Percentiles rank a stretch among this genome's conserved stretches.
Evolutionary conservation across 2,888 invertebrate genomes (phyloP).

Genomic region (Sarcophaga caerulescens): DNA sequence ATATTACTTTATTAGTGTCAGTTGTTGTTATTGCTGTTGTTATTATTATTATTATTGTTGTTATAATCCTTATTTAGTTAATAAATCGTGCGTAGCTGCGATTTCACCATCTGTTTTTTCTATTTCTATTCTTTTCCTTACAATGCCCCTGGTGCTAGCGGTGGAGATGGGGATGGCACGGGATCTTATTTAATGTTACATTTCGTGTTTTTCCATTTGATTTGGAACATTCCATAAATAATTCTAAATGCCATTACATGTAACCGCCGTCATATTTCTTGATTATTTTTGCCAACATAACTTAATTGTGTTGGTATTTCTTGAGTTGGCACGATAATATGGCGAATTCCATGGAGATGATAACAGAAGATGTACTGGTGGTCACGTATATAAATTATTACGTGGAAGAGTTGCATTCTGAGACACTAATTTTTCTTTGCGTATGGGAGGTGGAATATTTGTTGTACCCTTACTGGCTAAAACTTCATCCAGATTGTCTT

Average conservation of each 20-base stretch:
- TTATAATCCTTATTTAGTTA: constrained; percentile 64
- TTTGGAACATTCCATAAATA: constrained; percentile 68
- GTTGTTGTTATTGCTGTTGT: neutral
- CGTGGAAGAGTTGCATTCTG: no score
- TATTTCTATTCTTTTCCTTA: neutral
- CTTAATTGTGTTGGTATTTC: neutral
- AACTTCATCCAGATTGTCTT: no score
- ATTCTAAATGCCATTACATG: constrained; percentile 70
- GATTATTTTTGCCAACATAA: neutral
- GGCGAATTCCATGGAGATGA: neutral
- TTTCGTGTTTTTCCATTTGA: constrained; percentile 26
- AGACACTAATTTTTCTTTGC: no score
- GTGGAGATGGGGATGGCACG: no score
- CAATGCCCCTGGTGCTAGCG: no score
- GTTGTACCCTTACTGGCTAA: no score
- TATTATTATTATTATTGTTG: neutral
- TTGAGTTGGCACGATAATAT: neutral
- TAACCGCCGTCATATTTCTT: neutral
- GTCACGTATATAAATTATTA: neutral
- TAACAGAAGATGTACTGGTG: neutral
- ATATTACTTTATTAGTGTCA: constrained; percentile 52
- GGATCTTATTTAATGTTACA: neutral
- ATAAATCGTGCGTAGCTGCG: constrained; percentile 66
- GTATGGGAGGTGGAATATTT: no score
- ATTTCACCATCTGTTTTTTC: constrained; percentile 55